A percentile compares a stretch with the other conserved stretches of the same genome.
These are phyloP conservation scores for Halocynthia roretzi DNA, from an alignment of 23 tunicate species.

Conservation along the genomic window DNA sequence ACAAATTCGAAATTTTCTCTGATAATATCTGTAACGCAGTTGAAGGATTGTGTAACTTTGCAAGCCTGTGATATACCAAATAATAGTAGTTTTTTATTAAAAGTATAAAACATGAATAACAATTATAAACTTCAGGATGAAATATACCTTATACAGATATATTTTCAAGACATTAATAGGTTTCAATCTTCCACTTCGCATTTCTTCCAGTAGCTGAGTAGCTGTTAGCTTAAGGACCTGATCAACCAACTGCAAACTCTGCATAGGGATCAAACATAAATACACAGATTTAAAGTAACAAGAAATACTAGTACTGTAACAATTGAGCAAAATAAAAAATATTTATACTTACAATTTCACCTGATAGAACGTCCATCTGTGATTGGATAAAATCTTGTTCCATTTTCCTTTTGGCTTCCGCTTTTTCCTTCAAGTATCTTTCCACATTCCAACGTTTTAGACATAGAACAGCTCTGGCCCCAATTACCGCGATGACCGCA, in stretches of 20 bases:
- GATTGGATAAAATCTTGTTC: slow-evolving; percentile 20
- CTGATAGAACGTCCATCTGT: background rate
- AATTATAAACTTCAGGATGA: background rate
- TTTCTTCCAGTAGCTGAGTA: slow-evolving; percentile 8
- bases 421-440: slow-evolving; percentile 5
- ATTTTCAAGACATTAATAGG: slow-evolving; percentile 8
- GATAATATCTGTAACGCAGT: slow-evolving; percentile 50
- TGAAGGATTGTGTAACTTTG: slow-evolving; percentile 24
- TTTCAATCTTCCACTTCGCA: slow-evolving; percentile 3
- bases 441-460: background rate
- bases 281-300: background rate
- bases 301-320: background rate
- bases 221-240: slow-evolving; percentile 6
- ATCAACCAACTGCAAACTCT: background rate
- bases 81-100: background rate
- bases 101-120: background rate
- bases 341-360: slow-evolving; percentile 8
- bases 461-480: slow-evolving; percentile 6
- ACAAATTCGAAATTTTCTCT: slow-evolving; percentile 2
- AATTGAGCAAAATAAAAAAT: background rate
- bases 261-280: background rate
- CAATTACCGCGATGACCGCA: background rate
- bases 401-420: background rate
- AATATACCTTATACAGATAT: slow-evolving; percentile 14
- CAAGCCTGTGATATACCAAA: slow-evolving; percentile 32